Conservation (phyloP, 2,888 invertebrate genomes). For the Caenorhabditis sulstoni region DNA sequence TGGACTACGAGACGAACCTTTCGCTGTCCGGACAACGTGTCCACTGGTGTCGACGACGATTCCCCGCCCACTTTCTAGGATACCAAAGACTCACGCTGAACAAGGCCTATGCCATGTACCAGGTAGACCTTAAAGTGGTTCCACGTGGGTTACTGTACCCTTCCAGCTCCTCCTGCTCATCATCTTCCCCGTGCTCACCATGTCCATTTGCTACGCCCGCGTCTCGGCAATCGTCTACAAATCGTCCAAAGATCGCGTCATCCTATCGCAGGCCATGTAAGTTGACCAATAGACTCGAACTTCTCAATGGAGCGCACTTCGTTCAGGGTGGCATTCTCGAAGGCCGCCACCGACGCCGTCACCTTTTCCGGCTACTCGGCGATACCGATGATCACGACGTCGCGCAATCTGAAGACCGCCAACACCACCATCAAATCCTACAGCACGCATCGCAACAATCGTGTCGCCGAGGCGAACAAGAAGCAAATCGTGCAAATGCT, state of each 20-base stretch:
- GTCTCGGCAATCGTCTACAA: constrained; percentile 81
- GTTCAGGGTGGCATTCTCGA: constrained; percentile 71
- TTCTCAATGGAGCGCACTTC: too few relatives aligned
- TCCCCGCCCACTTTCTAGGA: constrained; percentile 60
- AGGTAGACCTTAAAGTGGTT: too few relatives aligned
- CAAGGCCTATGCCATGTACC: constrained; percentile 69
- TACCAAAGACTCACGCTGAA: constrained; percentile 58
- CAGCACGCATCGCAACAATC: constrained; percentile 66
- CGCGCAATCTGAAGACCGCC: constrained; percentile 63
- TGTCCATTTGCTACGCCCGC: constrained; percentile 85
- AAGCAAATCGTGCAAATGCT: constrained; percentile 87
- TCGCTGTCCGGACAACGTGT: constrained; percentile 59
- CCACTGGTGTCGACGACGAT: constrained; percentile 68
- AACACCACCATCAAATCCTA: constrained; percentile 66
- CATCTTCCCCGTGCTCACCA: constrained; percentile 85
- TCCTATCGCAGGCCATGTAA: constrained; percentile 70
- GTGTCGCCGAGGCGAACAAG: constrained; percentile 73
- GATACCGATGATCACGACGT: constrained; percentile 68
- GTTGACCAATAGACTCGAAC: too few relatives aligned
- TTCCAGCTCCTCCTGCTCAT: constrained; percentile 85
- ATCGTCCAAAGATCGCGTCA: constrained; percentile 69
- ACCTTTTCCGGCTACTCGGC: constrained; percentile 72
- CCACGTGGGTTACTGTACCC: too few relatives aligned
- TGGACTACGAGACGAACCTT: constrained; percentile 81
- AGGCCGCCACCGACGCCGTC: constrained; percentile 73